Evolutionary conservation across 2,888 invertebrate species (phyloP), one percentile per base, ranked within the genome.

Genomic region (Orchestes rusci): DNA sequence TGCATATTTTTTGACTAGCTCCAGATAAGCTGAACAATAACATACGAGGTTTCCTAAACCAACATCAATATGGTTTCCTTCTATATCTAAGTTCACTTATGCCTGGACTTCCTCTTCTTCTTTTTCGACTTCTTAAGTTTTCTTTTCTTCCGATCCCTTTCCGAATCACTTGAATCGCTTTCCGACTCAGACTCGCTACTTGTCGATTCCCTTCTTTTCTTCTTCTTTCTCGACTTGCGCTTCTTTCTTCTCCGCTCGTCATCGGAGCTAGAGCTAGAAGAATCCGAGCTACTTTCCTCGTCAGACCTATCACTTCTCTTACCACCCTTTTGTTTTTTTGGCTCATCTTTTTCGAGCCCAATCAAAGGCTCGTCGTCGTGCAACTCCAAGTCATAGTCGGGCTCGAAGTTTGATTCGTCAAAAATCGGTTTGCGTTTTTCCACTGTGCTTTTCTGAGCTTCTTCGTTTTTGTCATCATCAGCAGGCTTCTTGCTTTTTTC

Each of bases 331-430:
- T 58, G 55, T 61, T 70, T 43, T 62, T 65, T 55, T 74, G 76
- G 61, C 74, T 47, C 47, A 73, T 67, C 73, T 64, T 57, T 56
- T 17, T 66, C 66, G 4, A 56, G 52, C 2, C 59, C 57, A n/a
- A n/a, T n/a, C n/a, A n/a, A n/a, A 10, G 77, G 76, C 10, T 73
- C 75, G 48, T 81, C 80, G 2, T 71, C 69, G 54, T 82, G 82
- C 15, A 71, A 74, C 47, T 82, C 82, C 3, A 79, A 72, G 53
- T 84, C 84, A 63, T 84, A 84, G 61, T 84, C 84, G 0, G 83
- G 84, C 58, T 81, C 84, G 59, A 84, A 84, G 59, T 73, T 80
- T 0, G 82, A 76, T 66, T 85, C 85, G 56, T 84, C 83, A 30
- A 84, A 66, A 4, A 77, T 76, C 5, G 80, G 76, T 57, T 82